Evolutionary conservation across 2,113 vertebrate species (phyloP).

Genomic region (Procavia capensis): DNA sequence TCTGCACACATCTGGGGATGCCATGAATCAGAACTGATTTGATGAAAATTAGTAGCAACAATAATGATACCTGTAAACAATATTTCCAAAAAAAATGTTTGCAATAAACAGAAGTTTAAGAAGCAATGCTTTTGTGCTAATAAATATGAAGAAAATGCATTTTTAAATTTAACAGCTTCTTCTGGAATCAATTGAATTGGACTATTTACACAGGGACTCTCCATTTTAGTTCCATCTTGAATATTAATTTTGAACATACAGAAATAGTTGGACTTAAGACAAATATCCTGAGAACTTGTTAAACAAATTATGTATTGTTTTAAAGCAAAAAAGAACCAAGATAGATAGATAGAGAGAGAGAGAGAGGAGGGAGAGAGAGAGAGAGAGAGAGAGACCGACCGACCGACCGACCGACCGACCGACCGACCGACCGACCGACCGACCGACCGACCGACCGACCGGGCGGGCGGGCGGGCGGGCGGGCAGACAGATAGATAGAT

Average conservation of each 20-base stretch:
- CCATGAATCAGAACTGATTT: no score
- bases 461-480: no score
- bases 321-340: no score
- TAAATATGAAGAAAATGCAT: background rate
- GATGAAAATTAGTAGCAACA: no score
- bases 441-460: no score
- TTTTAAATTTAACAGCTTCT: background rate
- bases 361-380: no score
- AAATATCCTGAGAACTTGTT: background rate
- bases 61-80: background rate
- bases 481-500: no score
- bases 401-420: no score
- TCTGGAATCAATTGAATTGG: background rate
- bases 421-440: no score
- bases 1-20: no score
- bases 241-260: background rate
- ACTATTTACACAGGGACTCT: background rate
- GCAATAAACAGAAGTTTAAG: background rate
- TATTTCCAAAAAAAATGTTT: background rate
- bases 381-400: no score
- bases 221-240: background rate
- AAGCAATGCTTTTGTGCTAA: background rate
- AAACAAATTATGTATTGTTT: background rate
- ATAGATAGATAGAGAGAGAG: no score
- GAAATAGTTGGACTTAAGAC: background rate